Evolutionary conservation across 2,797 vertebrate genomes (phyloP).

Genomic region (Liasis olivaceus): DNA sequence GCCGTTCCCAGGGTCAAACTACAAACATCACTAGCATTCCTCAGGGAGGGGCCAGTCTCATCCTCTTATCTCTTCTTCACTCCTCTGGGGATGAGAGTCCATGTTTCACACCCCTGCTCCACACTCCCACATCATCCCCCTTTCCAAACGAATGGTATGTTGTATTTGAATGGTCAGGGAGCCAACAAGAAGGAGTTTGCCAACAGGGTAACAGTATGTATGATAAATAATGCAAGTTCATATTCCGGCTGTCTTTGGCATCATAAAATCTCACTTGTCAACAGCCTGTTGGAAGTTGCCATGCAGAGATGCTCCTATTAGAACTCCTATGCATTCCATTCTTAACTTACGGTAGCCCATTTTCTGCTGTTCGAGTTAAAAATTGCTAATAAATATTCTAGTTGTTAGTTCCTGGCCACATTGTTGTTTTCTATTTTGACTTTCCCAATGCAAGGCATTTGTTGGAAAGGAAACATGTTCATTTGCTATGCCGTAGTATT

Average conservation of each 20-base stretch:
- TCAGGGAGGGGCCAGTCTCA: too few species aligned
- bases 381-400: neutral
- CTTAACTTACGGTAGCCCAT: neutral
- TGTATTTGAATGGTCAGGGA: conserved; percentile 52
- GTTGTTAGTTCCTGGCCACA: neutral
- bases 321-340: neutral
- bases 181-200: conserved; percentile 33
- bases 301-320: neutral
- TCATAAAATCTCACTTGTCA: conserved; percentile 22
- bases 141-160: conserved; percentile 47
- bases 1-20: too few species aligned
- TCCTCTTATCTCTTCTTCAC: too few species aligned
- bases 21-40: too few species aligned
- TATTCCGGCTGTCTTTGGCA: conserved; percentile 17
- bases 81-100: too few species aligned
- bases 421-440: conserved; percentile 26
- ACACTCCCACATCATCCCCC: too few species aligned
- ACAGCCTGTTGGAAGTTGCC: neutral
- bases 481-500: conserved; percentile 45
- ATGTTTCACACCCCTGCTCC: too few species aligned
- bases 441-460: conserved; percentile 20
- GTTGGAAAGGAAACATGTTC: conserved; percentile 23
- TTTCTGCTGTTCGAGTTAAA: neutral
- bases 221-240: conserved; percentile 62
- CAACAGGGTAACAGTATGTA: conserved; percentile 46